Evolutionary conservation across 2,113 vertebrate genomes (phyloP).

Genomic region (Xyrauchen texanus): DNA sequence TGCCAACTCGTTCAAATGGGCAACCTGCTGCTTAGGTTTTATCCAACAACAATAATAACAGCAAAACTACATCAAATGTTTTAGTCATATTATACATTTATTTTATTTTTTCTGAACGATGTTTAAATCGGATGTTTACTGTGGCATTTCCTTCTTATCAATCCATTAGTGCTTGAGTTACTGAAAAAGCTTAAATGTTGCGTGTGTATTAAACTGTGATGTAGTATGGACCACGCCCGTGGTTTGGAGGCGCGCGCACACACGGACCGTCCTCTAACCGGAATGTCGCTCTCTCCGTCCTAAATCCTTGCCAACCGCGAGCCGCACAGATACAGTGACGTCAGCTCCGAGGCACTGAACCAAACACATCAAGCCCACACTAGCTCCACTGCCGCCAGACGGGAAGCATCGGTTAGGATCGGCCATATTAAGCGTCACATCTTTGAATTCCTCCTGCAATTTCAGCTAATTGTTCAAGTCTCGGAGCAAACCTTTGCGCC

Average conservation of each 20-base stretch:
- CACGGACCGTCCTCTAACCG: constrained; percentile 30
- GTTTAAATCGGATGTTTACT: too few relatives aligned
- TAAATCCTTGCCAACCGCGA: constrained; percentile 67
- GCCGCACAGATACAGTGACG: constrained; percentile 75
- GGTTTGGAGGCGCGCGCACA: constrained; percentile 3
- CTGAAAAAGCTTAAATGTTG: background rate
- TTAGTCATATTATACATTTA: too few relatives aligned
- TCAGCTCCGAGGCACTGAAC: constrained; percentile 75
- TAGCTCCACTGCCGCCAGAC: constrained; percentile 63
- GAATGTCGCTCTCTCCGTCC: constrained; percentile 56
- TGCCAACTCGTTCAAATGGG: background rate
- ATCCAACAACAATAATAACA: too few relatives aligned
- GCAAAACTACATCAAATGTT: too few relatives aligned
- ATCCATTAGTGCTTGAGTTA: too few relatives aligned
- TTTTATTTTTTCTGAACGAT: too few relatives aligned
- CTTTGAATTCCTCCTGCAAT: background rate
- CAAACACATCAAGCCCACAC: constrained; percentile 84
- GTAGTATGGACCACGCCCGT: constrained; percentile 17
- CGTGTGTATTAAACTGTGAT: background rate
- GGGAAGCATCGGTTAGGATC: constrained; percentile 58
- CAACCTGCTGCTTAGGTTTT: background rate
- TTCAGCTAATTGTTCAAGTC: background rate
- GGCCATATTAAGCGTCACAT: constrained; percentile 33
- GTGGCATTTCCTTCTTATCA: too few relatives aligned
- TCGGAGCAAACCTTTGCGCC: background rate